These are phyloP conservation scores for Ormyrus pomaceus DNA, from an alignment of 2,888 invertebrate genomes.

Conservation along the genomic window DNA sequence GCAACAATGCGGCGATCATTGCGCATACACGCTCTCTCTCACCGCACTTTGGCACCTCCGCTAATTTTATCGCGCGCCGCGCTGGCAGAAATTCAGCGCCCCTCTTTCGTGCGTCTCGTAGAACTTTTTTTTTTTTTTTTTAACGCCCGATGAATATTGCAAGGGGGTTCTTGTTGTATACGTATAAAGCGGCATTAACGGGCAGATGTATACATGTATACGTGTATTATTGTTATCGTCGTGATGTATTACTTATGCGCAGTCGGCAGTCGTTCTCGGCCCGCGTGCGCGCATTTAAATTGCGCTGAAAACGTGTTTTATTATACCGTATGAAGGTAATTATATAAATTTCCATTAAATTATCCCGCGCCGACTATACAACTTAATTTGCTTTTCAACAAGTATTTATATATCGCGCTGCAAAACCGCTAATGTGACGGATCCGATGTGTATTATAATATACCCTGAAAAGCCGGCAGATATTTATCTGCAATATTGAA, in stretches of 20 bases:
- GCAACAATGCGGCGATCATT: too few relatives aligned
- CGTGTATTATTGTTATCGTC: constrained; percentile 1
- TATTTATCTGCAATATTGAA: too few relatives aligned
- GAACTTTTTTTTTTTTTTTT: background rate
- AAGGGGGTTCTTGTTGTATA: background rate
- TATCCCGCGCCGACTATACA: background rate
- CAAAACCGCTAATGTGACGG: background rate
- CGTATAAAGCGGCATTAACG: background rate
- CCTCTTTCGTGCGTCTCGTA: background rate
- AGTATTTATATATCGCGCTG: background rate
- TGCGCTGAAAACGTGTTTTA: constrained; percentile 25
- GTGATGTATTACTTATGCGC: background rate
- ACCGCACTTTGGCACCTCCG: too few relatives aligned
- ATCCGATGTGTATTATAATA: too few relatives aligned
- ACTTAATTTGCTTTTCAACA: background rate
- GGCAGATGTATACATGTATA: background rate
- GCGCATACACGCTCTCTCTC: too few relatives aligned
- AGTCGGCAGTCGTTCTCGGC: background rate
- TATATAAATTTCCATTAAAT: constrained; percentile 44
- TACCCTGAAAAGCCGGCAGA: too few relatives aligned
- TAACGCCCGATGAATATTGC: background rate
- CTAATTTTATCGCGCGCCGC: too few relatives aligned
- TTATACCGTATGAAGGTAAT: constrained; percentile 22
- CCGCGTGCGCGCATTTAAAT: constrained; percentile 2
- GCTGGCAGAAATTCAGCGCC: background rate